Evolutionary conservation across 2,888 invertebrate species (phyloP).

Genomic region (Phlogophora meticulosa): DNA sequence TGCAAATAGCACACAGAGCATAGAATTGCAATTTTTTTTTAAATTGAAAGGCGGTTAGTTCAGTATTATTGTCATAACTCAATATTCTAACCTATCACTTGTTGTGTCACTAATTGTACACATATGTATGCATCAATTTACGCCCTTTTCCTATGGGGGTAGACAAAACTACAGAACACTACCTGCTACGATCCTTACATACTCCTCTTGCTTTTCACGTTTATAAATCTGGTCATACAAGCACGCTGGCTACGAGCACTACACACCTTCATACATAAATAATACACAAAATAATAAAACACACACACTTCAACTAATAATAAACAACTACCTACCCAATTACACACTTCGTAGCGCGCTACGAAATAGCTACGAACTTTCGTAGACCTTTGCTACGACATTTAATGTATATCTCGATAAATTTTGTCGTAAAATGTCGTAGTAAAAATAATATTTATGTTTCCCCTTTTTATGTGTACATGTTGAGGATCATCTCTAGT

Average conservation of each 20-base stretch:
- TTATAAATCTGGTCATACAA: no score
- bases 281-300: slow-evolving; percentile 16
- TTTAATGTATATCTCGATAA: slow-evolving; percentile 68
- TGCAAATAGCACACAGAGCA: no score
- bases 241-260: no score
- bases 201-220: no score
- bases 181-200: no score
- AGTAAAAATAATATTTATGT: slow-evolving; percentile 69
- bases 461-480: slow-evolving; percentile 56
- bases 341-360: slow-evolving; percentile 47
- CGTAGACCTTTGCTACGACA: slow-evolving; percentile 72
- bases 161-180: no score
- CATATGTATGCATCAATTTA: not conserved
- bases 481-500: slow-evolving; percentile 55
- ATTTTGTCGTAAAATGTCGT: slow-evolving; percentile 65
- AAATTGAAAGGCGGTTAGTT: no score
- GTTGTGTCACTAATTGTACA: not conserved
- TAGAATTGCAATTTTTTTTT: no score
- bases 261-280: slow-evolving; percentile 2
- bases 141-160: no score
- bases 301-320: slow-evolving; percentile 19
- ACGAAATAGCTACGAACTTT: slow-evolving; percentile 70
- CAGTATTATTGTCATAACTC: not conserved
- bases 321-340: slow-evolving; percentile 39
- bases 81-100: not conserved